Base-by-base conservation (phyloP, 2,888 invertebrate genomes). In the Ischnura elegans region DNA sequence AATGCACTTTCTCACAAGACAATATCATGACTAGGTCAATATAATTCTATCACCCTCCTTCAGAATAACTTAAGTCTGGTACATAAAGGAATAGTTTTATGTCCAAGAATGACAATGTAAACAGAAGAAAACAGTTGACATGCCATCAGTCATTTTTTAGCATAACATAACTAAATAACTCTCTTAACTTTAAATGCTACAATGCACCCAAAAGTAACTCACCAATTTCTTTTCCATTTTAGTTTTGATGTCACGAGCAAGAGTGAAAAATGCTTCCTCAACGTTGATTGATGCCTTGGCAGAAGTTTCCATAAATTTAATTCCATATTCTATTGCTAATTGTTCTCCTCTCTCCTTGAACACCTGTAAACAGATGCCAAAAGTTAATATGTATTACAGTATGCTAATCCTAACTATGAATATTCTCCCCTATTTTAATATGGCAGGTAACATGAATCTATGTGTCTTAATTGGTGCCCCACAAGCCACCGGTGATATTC, bases 181-280 rank as follows among this genome's bases (percentile, higher is more conserved):
- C 25, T 5, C 16, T 29, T 90, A 16, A 19, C 36, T 21, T 51
- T 19, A 51, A 42, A 61, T 3, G 45, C 21, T 0, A 86, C 19
- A 94, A 51, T 2, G 19, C 19, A 47, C 19, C 19, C 19, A 93
- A 51, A 55, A 66, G 47, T 93, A 94, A 96, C 97, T 96, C 97
- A 99, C 99, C 98, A 99, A 97, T 97, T 99, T 99, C 96, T 99
- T 99, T 96, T 99, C 99, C 98, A 99, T 99, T 97, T 99, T 99
- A 94, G 98, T 98, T 96, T 99, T 99, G 95, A 99, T 99, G 96
- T 99, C 99, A 96, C 99, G 98, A 94, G 99, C 99, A 96, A 99
- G 97, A 94, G 99, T 99, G 96, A 98, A 99, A 97, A 99, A 99
- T 94, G 99, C 99, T 95, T 98, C 98, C 96, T 99, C 99, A 90